Evolutionary conservation across 2,797 vertebrate species (phyloP), one percentile per base, ranked within the genome.

Genomic region (Sebastes flavidus): DNA sequence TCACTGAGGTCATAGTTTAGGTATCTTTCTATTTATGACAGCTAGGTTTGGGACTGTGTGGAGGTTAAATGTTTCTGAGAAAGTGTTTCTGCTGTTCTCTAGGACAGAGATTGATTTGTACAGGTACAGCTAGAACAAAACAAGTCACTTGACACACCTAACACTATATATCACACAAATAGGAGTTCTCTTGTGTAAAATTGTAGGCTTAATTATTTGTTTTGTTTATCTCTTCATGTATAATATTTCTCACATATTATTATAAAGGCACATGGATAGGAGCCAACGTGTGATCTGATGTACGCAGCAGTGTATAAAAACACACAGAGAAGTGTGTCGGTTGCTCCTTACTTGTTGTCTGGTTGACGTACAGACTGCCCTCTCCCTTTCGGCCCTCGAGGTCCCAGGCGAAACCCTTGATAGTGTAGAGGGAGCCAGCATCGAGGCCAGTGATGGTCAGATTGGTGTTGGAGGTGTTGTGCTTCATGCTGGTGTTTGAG

Each of bases 281-380:
- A 66, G 63, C 18, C 24, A 20, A 1, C 5, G 0, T 38, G 18
- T 55, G 42, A 38, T 38, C 2, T 7, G 20, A 18, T 22, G 55
- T 36, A 34, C 29, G 24, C 36, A 49, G 34, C 7, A 56, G 1
- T 46, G 8, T 29, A 32, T 52, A 54, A 36, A 58, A 63, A 61
- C 55, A 72, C 75, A 68, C 1, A 65, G 5, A 54, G 9, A 58
- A 2, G 13, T 24, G 14, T 36, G 16, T 25, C 20, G 2, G 38
- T 27, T 11, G 14, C 6, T 71, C 38, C 97, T 98, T 96, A 98
- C 97, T 94, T 92, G 97, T 99, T 78, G 95, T 96, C 92, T 98
- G 97, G 89, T 95, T 96, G 84, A 94, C 79, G 1, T 85, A 95
- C 75, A 7, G 30, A 58, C 92, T 94, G 71, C 92, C 82, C 49